Percentiles rank a stretch among this genome's conserved stretches.
Conservation (phyloP, 2,797 vertebrate species). For the Enteromius thamalakanensis region DNA sequence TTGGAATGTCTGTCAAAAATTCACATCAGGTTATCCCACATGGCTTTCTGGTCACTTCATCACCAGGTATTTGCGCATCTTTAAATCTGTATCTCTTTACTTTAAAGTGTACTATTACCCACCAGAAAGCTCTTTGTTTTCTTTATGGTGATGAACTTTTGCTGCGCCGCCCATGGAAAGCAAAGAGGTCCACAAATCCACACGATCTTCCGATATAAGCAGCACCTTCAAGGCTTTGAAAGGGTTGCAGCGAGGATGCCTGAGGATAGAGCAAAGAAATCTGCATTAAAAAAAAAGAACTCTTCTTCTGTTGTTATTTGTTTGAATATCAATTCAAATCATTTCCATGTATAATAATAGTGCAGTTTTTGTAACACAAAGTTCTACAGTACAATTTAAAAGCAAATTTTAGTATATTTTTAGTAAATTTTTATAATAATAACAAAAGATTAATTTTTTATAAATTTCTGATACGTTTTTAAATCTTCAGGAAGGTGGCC, state of each 20-base stretch:
- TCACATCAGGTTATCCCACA: neutral
- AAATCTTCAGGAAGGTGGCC: neutral
- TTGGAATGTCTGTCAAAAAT: slow-evolving; percentile 78
- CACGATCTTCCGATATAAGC: slow-evolving; percentile 85
- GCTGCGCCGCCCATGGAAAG: slow-evolving; percentile 87
- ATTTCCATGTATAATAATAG: neutral
- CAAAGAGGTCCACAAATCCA: slow-evolving; percentile 90
- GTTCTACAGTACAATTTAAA: neutral
- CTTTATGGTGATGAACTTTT: slow-evolving; percentile 83
- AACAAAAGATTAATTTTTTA: neutral
- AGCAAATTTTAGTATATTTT: neutral
- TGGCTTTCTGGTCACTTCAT: neutral
- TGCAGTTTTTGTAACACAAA: neutral
- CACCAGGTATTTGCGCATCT: neutral
- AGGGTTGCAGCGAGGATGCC: slow-evolving; percentile 88
- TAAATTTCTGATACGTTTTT: neutral
- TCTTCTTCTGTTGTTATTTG: neutral
- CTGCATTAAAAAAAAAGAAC: neutral
- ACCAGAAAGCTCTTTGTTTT: slow-evolving; percentile 83
- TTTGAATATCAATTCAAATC: neutral
- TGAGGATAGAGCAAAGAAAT: slow-evolving; percentile 58
- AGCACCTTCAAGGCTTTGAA: slow-evolving; percentile 90
- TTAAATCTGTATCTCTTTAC: neutral
- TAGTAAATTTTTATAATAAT: neutral
- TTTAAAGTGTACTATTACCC: slow-evolving; percentile 34